A percentile compares a stretch with the other conserved stretches of the same genome.
These are phyloP conservation scores for Mantis religiosa DNA, from an alignment of 2,888 invertebrate genomes.

Conservation along the genomic window DNA sequence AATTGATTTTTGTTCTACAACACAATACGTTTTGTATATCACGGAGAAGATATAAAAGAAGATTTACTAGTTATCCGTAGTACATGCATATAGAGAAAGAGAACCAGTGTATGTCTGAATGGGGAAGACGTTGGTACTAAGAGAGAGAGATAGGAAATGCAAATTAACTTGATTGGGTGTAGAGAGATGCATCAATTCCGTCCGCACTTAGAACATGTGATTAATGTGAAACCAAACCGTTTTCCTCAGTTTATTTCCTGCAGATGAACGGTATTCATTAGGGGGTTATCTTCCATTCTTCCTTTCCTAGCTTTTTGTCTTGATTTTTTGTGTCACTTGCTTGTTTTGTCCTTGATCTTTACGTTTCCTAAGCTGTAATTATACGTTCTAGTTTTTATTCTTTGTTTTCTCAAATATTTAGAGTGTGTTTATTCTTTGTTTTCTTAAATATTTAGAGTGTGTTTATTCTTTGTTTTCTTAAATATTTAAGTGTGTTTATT, in stretches of 20 bases:
- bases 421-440: too few species aligned
- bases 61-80: too few species aligned
- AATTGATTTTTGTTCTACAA: too few species aligned
- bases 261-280: not conserved
- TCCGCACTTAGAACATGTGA: not conserved
- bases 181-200: not conserved
- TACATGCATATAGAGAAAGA: too few species aligned
- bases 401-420: too few species aligned
- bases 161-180: not conserved
- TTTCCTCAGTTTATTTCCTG: not conserved
- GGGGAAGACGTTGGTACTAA: not conserved
- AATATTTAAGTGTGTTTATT: too few species aligned
- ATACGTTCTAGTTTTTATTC: too few species aligned
- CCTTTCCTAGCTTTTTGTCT: not conserved
- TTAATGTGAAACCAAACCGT: not conserved
- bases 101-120: not conserved
- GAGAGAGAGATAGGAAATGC: not conserved
- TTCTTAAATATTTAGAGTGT: too few species aligned
- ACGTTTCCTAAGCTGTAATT: not conserved
- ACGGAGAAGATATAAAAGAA: too few species aligned
- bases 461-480: too few species aligned
- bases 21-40: too few species aligned
- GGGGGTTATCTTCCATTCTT: not conserved
- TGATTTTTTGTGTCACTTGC: not conserved
- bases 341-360: not conserved